Conservation (phyloP, 2,113 vertebrate genomes). For the Sus scrofa region DNA sequence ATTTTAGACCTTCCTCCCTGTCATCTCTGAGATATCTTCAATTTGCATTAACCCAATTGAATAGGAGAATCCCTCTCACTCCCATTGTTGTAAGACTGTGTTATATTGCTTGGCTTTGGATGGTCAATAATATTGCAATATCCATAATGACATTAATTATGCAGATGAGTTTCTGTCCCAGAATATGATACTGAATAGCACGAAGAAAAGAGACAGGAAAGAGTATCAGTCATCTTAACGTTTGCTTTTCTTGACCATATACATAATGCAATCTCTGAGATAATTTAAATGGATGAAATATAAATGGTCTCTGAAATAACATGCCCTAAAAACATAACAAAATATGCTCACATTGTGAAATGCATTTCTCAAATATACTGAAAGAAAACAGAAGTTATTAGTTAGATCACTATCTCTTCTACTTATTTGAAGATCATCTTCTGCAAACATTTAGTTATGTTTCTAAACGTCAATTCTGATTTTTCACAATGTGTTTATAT, state of each 20-base stretch:
- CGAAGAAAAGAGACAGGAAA: not conserved
- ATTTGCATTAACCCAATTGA: not conserved
- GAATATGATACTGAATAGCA: not conserved
- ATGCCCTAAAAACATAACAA: not conserved
- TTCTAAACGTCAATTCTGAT: slow-evolving; percentile 19
- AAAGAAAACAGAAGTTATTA: slow-evolving; percentile 15
- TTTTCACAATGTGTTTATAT: slow-evolving; percentile 69
- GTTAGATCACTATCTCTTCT: not conserved
- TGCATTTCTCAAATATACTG: not conserved
- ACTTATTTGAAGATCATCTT: not conserved
- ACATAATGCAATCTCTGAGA: not conserved
- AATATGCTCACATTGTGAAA: slow-evolving; percentile 37
- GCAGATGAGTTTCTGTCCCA: not conserved
- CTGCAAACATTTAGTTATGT: not conserved
- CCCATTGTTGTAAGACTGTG: not conserved
- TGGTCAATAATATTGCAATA: not conserved
- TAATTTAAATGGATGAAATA: not conserved
- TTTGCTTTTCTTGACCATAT: not conserved
- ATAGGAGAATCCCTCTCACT: not conserved
- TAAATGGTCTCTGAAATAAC: not conserved
- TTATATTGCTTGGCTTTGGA: not conserved
- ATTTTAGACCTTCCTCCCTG: not conserved
- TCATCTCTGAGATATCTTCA: not conserved
- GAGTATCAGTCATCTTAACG: not conserved
- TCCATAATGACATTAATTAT: not conserved